Evolutionary conservation across 2,888 invertebrate species (phyloP).

Genomic region (Agonopterix alstromeriana): DNA sequence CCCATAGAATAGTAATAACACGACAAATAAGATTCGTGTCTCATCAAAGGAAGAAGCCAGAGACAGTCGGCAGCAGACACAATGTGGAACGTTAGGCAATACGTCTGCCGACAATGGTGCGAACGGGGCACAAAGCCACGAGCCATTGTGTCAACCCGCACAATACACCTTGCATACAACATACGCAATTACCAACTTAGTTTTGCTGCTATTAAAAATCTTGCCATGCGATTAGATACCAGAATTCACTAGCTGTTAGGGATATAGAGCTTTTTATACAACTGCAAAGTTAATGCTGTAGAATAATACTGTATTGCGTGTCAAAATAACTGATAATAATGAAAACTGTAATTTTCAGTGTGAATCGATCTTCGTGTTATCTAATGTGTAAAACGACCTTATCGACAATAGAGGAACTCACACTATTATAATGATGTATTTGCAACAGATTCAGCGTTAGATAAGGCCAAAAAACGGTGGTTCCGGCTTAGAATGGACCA

Average conservation of each 20-base stretch:
- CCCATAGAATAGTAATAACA: conserved; percentile 8
- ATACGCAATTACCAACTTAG: conserved; percentile 34
- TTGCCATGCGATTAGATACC: conserved; percentile 37
- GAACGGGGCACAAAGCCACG: conserved; percentile 67
- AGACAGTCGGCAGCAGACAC: conserved; percentile 53
- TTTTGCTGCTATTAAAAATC: conserved; percentile 34
- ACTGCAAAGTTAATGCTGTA: conserved; percentile 17
- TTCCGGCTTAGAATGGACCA: too few species aligned
- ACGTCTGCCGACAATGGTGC: conserved; percentile 69
- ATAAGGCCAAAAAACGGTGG: too few species aligned
- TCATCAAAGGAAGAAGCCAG: conserved; percentile 67
- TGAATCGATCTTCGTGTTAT: conserved; percentile 35
- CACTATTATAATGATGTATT: too few species aligned
- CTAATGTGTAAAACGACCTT: conserved; percentile 32
- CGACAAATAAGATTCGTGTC: conserved; percentile 54
- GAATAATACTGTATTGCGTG: conserved; percentile 43
- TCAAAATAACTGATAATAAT: conserved; percentile 61
- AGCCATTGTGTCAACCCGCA: conserved; percentile 65
- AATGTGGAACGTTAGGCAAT: conserved; percentile 71
- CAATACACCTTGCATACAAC: conserved; percentile 69
- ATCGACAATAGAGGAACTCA: conserved; percentile 17
- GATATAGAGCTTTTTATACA: conserved; percentile 14
- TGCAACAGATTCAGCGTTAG: too few species aligned
- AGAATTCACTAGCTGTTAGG: conserved; percentile 1
- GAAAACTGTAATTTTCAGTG: conserved; percentile 49